A percentile compares a stretch with the other conserved stretches of the same genome.
Evolutionary conservation across 1,140 invertebrate species (phyloP).

Genomic region (Liolophura sinensis): DNA sequence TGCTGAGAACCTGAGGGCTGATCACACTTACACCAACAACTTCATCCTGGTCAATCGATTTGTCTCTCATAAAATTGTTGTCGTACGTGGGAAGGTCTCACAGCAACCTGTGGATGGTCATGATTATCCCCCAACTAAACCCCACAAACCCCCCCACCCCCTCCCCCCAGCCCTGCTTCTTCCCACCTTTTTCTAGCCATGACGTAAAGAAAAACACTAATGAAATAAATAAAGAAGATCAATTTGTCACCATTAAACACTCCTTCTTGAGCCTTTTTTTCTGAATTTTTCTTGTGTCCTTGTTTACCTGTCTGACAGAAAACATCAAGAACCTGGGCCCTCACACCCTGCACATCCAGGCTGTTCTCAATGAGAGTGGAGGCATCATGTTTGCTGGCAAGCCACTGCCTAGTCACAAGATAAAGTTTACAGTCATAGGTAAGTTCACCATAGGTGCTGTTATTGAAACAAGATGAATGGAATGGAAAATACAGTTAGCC

Average conservation of each 20-base stretch:
- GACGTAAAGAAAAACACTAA: too few species aligned
- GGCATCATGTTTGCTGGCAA: slow-evolving; percentile 47
- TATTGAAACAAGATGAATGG: neutral
- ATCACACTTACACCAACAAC: too few species aligned
- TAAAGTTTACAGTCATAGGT: slow-evolving; percentile 54
- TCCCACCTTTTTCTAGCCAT: too few species aligned
- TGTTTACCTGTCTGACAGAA: slow-evolving; percentile 32
- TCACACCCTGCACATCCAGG: slow-evolving; percentile 51
- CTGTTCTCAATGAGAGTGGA: slow-evolving; percentile 54
- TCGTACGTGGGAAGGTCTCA: too few species aligned
- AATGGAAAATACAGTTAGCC: too few species aligned
- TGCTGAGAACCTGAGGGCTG: too few species aligned
- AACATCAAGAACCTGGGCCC: slow-evolving; percentile 53
- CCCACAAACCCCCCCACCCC: neutral
- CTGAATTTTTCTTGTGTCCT: slow-evolving; percentile 8
- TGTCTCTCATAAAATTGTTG: neutral
- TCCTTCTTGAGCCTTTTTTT: too few species aligned
- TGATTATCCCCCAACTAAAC: neutral
- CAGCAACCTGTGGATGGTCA: too few species aligned
- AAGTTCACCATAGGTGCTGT: slow-evolving; percentile 9
- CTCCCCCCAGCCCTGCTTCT: neutral
- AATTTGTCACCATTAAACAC: too few species aligned
- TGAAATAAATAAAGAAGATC: too few species aligned
- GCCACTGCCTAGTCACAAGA: slow-evolving; percentile 48
- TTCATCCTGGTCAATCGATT: too few species aligned